phyloP scores from a whole-genome alignment of 2,113 vertebrate species.

The Tenrec ecaudatus region DNA sequence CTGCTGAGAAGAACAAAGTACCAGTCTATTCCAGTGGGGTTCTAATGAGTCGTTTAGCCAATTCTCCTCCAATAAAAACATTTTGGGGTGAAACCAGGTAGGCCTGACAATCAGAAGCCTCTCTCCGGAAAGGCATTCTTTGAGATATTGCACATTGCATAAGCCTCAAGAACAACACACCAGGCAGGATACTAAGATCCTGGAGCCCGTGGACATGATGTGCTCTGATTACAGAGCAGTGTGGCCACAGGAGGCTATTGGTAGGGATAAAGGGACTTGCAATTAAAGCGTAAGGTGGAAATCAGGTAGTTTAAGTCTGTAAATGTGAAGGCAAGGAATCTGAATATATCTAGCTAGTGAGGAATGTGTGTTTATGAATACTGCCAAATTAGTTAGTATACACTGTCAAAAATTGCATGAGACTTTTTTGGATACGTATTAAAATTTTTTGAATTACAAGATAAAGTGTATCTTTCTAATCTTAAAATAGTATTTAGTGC shows the following conservation, averaged over 20 bases:
- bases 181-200: not conserved
- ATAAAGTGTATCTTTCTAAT: not conserved
- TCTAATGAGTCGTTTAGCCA: too few species aligned
- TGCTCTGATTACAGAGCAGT: not conserved
- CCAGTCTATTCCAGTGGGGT: too few species aligned
- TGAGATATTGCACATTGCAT: not conserved
- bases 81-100: too few species aligned
- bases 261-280: not conserved
- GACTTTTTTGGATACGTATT: not conserved
- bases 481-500: not conserved
- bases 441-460: slow-evolving; percentile 13
- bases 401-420: not conserved
- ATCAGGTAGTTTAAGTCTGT: not conserved
- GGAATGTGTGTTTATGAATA: not conserved
- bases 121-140: too few species aligned
- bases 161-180: not conserved
- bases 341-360: not conserved
- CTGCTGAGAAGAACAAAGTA: too few species aligned
- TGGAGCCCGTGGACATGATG: accelerated
- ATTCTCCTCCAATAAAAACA: too few species aligned
- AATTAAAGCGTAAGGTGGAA: not conserved
- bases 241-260: not conserved
- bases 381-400: not conserved
- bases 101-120: too few species aligned
- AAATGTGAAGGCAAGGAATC: not conserved